These are phyloP conservation scores for Rhingia campestris DNA, from an alignment of 2,888 invertebrate genomes.

Conservation along the genomic window DNA sequence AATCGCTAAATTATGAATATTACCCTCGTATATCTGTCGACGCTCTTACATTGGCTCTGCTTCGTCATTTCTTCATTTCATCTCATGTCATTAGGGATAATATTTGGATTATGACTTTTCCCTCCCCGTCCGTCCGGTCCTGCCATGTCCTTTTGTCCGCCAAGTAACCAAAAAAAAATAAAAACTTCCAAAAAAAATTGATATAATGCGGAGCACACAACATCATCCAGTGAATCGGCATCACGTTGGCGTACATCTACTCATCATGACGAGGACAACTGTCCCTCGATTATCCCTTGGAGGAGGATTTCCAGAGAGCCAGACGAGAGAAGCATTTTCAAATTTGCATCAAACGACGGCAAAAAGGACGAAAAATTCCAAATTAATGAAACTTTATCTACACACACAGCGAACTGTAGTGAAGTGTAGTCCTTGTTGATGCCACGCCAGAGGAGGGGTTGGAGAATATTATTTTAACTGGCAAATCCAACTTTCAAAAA, in stretches of 20 bases:
- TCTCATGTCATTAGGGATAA: conserved; percentile 72
- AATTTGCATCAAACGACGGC: conserved; percentile 67
- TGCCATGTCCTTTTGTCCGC: no score
- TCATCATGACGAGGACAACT: conserved; percentile 38
- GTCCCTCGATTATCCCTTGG: conserved; percentile 25
- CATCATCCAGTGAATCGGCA: conserved; percentile 60
- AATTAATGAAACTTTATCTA: conserved; percentile 69
- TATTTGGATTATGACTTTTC: conserved; percentile 70
- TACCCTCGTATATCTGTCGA: conserved; percentile 71
- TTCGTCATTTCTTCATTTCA: conserved; percentile 58
- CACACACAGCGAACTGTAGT: background rate
- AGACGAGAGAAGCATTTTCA: conserved; percentile 46
- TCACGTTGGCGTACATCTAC: conserved; percentile 52
- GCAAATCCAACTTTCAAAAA: conserved; percentile 67
- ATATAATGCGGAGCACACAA: conserved; percentile 62
- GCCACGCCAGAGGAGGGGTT: conserved; percentile 17
- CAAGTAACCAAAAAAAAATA: no score
- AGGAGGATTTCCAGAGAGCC: conserved; percentile 9
- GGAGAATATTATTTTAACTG: conserved; percentile 65
- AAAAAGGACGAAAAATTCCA: conserved; percentile 69
- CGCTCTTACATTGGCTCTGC: conserved; percentile 63
- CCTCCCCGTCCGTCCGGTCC: no score
- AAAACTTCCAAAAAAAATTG: background rate
- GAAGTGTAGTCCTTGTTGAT: conserved; percentile 21
- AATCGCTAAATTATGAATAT: conserved; percentile 68